Conservation (phyloP, 64 coral and sea anemone genomes). For the Platygyra sinensis region DNA sequence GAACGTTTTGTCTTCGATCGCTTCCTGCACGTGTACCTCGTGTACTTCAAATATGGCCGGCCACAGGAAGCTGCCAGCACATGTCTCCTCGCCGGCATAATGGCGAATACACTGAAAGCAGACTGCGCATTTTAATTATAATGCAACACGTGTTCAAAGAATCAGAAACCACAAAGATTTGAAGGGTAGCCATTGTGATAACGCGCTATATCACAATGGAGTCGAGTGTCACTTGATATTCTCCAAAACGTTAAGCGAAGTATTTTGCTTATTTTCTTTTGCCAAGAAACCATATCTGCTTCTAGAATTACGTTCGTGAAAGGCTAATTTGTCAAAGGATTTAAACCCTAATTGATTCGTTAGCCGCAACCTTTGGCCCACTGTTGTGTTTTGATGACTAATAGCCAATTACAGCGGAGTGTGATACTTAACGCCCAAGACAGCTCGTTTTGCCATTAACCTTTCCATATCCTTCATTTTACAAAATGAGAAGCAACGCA, state of each 20-base stretch:
- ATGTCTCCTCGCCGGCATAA: background rate
- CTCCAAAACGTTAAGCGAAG: constrained; percentile 2
- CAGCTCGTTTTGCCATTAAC: constrained; percentile 11
- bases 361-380: constrained; percentile 49
- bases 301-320: constrained; percentile 44
- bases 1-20: constrained; percentile 16
- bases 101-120: background rate
- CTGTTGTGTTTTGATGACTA: constrained; percentile 49
- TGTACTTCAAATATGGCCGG: background rate
- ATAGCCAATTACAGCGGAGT: constrained; percentile 43
- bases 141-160: constrained; percentile 54
- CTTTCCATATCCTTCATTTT: background rate
- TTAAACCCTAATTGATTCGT: constrained; percentile 55
- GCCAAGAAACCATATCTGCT: constrained; percentile 24
- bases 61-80: background rate
- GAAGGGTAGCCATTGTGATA: constrained; percentile 22
- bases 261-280: constrained; percentile 51
- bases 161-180: constrained; percentile 10
- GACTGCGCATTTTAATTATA: background rate
- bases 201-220: constrained; percentile 13
- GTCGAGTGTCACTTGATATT: constrained; percentile 47
- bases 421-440: constrained; percentile 44
- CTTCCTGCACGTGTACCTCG: constrained; percentile 34
- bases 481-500: background rate
- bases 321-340: constrained; percentile 60